Base-by-base conservation (phyloP, 2,797 vertebrate species). In the Etheostoma nigrum region DNA sequence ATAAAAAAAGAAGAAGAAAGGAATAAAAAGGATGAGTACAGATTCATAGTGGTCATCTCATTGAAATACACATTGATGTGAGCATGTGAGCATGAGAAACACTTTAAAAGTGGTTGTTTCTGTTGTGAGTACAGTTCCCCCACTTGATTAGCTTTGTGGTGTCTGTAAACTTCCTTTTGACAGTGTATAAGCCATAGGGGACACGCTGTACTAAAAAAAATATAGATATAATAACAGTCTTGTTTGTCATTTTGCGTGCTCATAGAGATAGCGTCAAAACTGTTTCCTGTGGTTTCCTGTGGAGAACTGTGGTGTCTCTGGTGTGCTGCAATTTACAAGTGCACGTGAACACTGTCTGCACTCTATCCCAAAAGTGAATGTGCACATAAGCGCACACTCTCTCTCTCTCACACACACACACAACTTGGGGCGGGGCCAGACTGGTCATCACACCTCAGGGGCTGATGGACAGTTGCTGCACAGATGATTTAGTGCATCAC, bases 211-310 rank as follows among this genome's bases (percentile, higher is more conserved):
- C 88, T 85, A 81, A 11, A 30, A 30, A 25, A 27, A 57, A 75
- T 76, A 36, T 62, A 63, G 3, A 74, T 76, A 78, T 30, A 30
- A 30, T 30, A 30, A 30, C 30, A 30, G 5, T 67, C 76, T 87
- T 88, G 90, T 89, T 90, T 90, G 86, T 92, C 84, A 74, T 91
- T 85, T 89, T 23, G 78, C 23, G 30, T 86, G 84, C 85, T 90
- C 87, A 85, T 82, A 76, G 82, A 84, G 88, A 91, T 92, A 83
- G 86, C 84, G 86, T 94, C 93, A 91, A 75, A 91, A 88, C 85
- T 86, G 87, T 90, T 94, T 95, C 92, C 92, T 95, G 94, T 94
- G 94, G 94, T 94, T 94, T 93, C 88, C 86, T 89, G 86, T 86
- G 81, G 85, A 83, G 88, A 84, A 80, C 83, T 88, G 80, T 88